These are phyloP conservation scores for Eupleurogrammus muticus DNA, from an alignment of 2,797 vertebrate species.

Conservation along the genomic window DNA sequence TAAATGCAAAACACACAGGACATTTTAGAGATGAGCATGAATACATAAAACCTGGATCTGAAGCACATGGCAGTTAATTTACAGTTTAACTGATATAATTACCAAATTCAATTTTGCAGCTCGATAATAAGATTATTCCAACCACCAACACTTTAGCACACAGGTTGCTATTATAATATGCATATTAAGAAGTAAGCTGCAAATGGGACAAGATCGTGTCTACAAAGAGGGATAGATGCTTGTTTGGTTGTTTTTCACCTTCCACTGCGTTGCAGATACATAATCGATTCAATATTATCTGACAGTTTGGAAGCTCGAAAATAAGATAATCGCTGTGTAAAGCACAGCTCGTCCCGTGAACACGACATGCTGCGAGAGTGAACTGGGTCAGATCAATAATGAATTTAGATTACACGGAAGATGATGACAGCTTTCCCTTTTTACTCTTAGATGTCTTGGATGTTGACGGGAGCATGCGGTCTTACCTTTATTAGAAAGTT, in stretches of 20 bases:
- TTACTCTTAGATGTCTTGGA: too few species aligned
- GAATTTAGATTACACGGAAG: background rate
- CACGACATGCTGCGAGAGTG: background rate
- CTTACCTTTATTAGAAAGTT: constrained; percentile 55
- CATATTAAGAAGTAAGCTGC: background rate
- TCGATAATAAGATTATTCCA: background rate
- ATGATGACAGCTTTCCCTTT: background rate
- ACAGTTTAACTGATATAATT: background rate
- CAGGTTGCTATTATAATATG: background rate
- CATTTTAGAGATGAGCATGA: background rate
- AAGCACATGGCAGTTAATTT: background rate
- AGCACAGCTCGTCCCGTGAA: background rate
- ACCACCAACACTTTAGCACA: background rate
- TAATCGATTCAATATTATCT: constrained; percentile 5
- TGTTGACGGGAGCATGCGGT: background rate
- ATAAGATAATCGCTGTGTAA: background rate
- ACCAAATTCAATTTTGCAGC: background rate
- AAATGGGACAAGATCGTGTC: background rate
- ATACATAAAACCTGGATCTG: background rate
- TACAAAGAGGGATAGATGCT: background rate
- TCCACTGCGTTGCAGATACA: background rate
- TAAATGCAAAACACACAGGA: background rate
- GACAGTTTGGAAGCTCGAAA: background rate
- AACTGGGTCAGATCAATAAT: background rate
- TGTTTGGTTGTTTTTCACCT: background rate